Evolutionary conservation across 2,797 vertebrate genomes (phyloP), one percentile per base, ranked within the genome.

Genomic region (Hirundo rustica): DNA sequence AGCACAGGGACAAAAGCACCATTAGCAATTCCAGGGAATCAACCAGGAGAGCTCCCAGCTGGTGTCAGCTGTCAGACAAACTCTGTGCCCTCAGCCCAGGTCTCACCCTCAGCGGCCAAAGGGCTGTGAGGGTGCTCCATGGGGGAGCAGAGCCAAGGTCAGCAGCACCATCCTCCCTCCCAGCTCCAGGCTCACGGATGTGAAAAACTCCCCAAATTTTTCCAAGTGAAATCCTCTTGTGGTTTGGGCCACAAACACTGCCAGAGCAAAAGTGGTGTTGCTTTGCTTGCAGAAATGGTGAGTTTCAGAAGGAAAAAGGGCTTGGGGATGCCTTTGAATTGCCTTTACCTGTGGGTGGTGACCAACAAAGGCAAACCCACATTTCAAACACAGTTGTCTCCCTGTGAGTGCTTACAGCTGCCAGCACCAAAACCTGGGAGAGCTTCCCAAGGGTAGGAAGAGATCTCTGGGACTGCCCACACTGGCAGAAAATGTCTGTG

Each of bases 161-260:
- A 60, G 21, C 71, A 27, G 51, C 40, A 22, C 13, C 15, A 8
- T 34, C 25, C 9, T 25, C 53, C 16, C 23, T 45, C 54, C 54
- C 44, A 51, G 78, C 8, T 47, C 62, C 22, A 62, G 36, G 18
- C 64, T 70, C 47, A 62, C 47, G 89, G 96, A 98, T 96, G 95
- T 22, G 98, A 98, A 36, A 98, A 98, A 87, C n/a, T 83, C 92
- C 29, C 68, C 61, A 11, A 42, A 7, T 16, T 20, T 40, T 40
- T 66, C 54, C 21, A 13, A 32, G 44, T 88, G 54, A 53, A 91
- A 16, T 66, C 75, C 80, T 30, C 98, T 93, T 84, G 87, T 80
- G 19, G 98, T 98, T 97, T 94, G 98, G 60, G 98, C 98, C 38
- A 97, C 66, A 92, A 99, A 98, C 61, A 95, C 93, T 3, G 98